These are phyloP conservation scores for Nineta flava DNA, from an alignment of 2,888 invertebrate genomes.

Conservation along the genomic window DNA sequence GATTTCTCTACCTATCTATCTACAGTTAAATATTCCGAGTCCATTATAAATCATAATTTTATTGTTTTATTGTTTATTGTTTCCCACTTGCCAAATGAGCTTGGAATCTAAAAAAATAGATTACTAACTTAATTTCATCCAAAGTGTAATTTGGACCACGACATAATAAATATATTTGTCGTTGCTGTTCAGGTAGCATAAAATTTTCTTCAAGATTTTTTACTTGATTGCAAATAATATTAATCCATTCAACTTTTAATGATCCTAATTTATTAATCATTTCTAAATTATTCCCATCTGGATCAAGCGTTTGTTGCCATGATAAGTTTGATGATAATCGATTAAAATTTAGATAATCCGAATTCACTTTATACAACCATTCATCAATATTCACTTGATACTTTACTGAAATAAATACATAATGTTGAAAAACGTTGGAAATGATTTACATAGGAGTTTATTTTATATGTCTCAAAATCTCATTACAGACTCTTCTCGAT, in stretches of 20 bases:
- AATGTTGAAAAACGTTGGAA: constrained; percentile 22
- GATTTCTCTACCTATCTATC: too few species aligned
- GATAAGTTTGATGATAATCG: constrained; percentile 24
- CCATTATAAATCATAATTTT: too few species aligned
- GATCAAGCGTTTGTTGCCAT: constrained; percentile 26
- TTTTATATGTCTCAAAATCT: too few species aligned
- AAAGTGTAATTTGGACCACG: constrained; percentile 41
- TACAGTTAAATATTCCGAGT: too few species aligned
- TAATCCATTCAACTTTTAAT: constrained; percentile 23
- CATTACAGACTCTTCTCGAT: too few species aligned
- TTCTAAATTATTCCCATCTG: background rate
- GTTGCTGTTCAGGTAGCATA: constrained; percentile 22
- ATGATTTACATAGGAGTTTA: too few species aligned
- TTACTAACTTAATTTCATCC: constrained; percentile 33
- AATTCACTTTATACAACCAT: constrained; percentile 19
- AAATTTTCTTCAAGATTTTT: constrained; percentile 12
- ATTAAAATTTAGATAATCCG: constrained; percentile 9
- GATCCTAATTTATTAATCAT: constrained; percentile 14
- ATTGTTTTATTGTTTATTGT: too few species aligned
- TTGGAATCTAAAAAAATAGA: too few species aligned
- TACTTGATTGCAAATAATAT: constrained; percentile 20
- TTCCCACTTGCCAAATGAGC: too few species aligned
- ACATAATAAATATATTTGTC: constrained; percentile 43
- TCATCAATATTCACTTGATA: constrained; percentile 14
- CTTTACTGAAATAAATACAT: constrained; percentile 12